A percentile compares a stretch with the other conserved stretches of the same genome.
phyloP scores from a whole-genome alignment of 1,140 invertebrate genomes.

The Zaprionus ornatus region DNA sequence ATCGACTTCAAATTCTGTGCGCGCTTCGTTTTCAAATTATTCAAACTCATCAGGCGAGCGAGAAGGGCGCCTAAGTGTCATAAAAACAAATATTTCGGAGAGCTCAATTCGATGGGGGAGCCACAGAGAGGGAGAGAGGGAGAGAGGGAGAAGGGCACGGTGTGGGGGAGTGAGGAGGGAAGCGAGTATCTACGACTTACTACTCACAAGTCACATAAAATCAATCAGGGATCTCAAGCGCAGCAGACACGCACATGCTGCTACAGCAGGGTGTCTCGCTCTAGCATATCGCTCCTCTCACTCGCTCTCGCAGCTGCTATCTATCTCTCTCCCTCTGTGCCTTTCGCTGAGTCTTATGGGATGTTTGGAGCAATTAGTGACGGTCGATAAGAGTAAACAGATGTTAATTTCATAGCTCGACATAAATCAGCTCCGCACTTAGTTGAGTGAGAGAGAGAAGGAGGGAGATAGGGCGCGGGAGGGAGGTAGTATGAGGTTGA shows the following conservation, averaged over 20 bases:
- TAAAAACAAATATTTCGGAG: conserved; percentile 50
- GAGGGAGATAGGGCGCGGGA: not conserved
- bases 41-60: conserved; percentile 48
- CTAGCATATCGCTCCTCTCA: not conserved
- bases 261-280: conserved; percentile 11
- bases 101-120: not conserved
- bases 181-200: conserved; percentile 25
- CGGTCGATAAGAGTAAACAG: conserved; percentile 54
- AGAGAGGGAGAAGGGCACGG: not conserved
- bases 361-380: conserved; percentile 59
- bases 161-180: not conserved
- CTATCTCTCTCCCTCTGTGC: not conserved
- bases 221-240: conserved; percentile 54
- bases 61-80: conserved; percentile 44
- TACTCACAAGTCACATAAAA: conserved; percentile 53
- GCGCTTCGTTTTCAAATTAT: conserved; percentile 62
- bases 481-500: not conserved
- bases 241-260: conserved; percentile 23
- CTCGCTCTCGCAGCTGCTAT: not conserved
- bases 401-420: conserved; percentile 52
- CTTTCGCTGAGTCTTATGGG: conserved; percentile 9
- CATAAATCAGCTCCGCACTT: conserved; percentile 46
- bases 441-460: not conserved
- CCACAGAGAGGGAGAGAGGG: not conserved
- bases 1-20: conserved; percentile 48